Evolutionary conservation across 2,113 vertebrate genomes (phyloP), one percentile per base, ranked within the genome.

Genomic region (Ceyx melanurus): DNA sequence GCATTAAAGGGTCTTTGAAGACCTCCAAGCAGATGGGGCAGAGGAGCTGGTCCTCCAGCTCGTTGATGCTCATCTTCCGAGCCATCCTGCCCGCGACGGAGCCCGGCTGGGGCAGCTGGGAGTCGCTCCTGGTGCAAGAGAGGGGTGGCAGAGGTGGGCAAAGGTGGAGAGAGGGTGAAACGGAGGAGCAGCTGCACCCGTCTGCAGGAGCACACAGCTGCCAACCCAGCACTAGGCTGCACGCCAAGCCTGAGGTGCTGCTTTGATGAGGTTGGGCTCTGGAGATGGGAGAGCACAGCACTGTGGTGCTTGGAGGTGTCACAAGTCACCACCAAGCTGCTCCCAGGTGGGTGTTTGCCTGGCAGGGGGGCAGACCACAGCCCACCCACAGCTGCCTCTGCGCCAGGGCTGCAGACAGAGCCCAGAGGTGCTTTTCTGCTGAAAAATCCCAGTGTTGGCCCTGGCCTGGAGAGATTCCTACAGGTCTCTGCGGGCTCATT

Each of bases 11-110:
- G 65, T 98, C 98, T 56, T 96, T 97, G 95, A 98, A 98, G 73
- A 98, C 76, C 68, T 99, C 98, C 93, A 98, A 89, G 95, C 98
- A 99, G 78, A 98, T 95, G 14, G 98, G 98, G 61, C 98, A 98
- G 56, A 97, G 97, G 3, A 98, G 97, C 94, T 97, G 98, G 81
- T 98, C 97, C 92, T 98, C 97, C 81, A 99, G 96, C 33, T 97
- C 93, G 0, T 88, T 72, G 5, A 97, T 58, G 15, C 97, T 98
- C 89, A 86, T 84, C 68, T 93, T 97, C 85, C 97, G 94, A 60
- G 98, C 98, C 98, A 98, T 98, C 72, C 62, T 56, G 71, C n/a
- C 37, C 9, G 53, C n/a, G n/a, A 19, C 31, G n/a, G 54, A 25
- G 48, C 62, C 45, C 48, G 22, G 17, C 42, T n/a, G 40, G 76